These are phyloP conservation scores for Ascaphus truei DNA, from an alignment of 2,113 vertebrate species.

Conservation along the genomic window DNA sequence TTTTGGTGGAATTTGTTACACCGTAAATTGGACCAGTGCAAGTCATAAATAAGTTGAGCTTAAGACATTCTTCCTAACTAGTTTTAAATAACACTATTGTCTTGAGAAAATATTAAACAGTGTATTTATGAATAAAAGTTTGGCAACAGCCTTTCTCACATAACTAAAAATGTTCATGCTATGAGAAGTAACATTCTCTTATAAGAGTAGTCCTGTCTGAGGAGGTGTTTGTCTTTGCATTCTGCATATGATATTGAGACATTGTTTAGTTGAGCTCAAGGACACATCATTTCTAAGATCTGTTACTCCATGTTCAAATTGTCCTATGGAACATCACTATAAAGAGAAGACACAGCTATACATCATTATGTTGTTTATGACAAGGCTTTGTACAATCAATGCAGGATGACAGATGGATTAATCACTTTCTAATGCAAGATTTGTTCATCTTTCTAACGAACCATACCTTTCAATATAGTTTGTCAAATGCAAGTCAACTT, in stretches of 20 bases:
- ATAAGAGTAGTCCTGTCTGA: no score
- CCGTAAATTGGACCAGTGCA: no score
- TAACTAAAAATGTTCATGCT: no score
- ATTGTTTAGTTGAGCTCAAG: slow-evolving; percentile 13
- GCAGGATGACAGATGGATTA: not conserved
- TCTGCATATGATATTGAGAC: slow-evolving; percentile 27
- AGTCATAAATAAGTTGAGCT: no score
- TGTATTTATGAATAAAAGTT: no score
- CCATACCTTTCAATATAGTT: slow-evolving; percentile 42
- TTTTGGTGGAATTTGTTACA: no score
- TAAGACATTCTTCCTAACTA: no score
- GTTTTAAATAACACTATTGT: no score
- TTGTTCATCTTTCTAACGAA: slow-evolving; percentile 28
- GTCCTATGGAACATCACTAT: slow-evolving; percentile 24
- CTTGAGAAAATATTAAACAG: no score
- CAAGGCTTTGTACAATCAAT: slow-evolving; percentile 19
- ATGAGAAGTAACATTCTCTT: no score
- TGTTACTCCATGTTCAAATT: slow-evolving; percentile 3
- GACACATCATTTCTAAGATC: slow-evolving; percentile 16
- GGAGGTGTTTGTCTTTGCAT: no score
- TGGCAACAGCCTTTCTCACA: no score
- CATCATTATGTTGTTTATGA: slow-evolving; percentile 26
- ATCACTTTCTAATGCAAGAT: slow-evolving; percentile 24
- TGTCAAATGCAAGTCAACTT: slow-evolving; percentile 17
- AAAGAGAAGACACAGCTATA: slow-evolving; percentile 20